These are phyloP conservation scores for Stomorhina lunata DNA, from an alignment of 2,888 invertebrate genomes.

Conservation along the genomic window DNA sequence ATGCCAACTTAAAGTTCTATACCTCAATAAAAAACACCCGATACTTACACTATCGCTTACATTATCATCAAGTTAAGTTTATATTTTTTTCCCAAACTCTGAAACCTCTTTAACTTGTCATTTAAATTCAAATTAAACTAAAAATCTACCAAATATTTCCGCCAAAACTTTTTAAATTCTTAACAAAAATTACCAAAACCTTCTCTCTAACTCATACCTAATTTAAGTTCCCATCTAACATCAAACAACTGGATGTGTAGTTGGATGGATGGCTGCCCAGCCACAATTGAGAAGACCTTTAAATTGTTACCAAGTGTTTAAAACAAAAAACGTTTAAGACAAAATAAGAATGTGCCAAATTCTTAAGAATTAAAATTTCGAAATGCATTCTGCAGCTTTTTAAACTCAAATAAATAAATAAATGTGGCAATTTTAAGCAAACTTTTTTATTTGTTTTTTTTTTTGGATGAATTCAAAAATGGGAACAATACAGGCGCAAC, in stretches of 20 bases:
- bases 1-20: no score
- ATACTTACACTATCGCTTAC: no score
- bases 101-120: conserved; percentile 52
- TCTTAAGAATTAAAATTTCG: conserved; percentile 64
- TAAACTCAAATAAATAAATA: background rate
- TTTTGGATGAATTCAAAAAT: no score
- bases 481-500: no score
- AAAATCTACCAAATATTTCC: conserved; percentile 2
- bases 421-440: conserved; percentile 43
- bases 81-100: no score
- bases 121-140: conserved; percentile 56
- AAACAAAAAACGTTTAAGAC: conserved; percentile 7
- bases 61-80: no score
- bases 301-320: conserved; percentile 41
- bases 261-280: background rate
- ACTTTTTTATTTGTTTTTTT: no score
- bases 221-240: conserved; percentile 24
- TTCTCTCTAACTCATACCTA: conserved; percentile 10
- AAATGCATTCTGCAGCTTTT: conserved; percentile 54
- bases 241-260: no score
- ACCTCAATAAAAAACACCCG: no score
- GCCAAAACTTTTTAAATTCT: conserved; percentile 15
- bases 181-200: background rate
- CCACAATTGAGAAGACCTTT: conserved; percentile 53
- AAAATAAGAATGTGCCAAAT: conserved; percentile 63